A percentile compares a stretch with the other conserved stretches of the same genome.
Evolutionary conservation across 2,797 vertebrate genomes (phyloP).

Genomic region (Nannoperca australis): DNA sequence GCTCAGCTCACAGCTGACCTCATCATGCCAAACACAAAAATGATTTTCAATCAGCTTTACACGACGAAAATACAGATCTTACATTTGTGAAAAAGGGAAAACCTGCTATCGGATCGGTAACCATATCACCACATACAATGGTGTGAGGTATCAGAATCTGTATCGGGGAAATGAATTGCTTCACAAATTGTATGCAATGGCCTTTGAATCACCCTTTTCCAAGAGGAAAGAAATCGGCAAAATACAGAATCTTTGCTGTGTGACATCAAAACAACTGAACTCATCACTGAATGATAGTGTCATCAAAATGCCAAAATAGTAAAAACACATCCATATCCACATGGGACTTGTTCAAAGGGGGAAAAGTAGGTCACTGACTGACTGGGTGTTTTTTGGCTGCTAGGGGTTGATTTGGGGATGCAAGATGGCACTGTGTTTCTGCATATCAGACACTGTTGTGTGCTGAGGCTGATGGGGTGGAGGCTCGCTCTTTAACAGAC

Average conservation of each 20-base stretch:
- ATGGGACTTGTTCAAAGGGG: constrained; percentile 22
- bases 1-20: too few relatives aligned
- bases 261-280: background rate
- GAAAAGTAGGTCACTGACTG: constrained; percentile 34
- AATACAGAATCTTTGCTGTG: constrained; percentile 1
- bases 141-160: background rate
- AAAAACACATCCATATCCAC: constrained; percentile 14
- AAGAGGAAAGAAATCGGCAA: background rate
- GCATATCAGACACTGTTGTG: constrained; percentile 24
- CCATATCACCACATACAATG: background rate
- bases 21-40: background rate
- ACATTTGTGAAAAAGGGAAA: background rate
- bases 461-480: constrained; percentile 37
- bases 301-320: constrained; percentile 19
- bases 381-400: constrained; percentile 15
- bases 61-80: background rate
- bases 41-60: background rate
- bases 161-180: background rate
- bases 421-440: constrained; percentile 27
- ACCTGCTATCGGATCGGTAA: rapidly evolving
- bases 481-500: constrained; percentile 50
- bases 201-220: background rate
- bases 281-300: constrained; percentile 7
- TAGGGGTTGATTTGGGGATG: constrained; percentile 21
- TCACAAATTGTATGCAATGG: background rate